These are phyloP conservation scores for Bos javanicus DNA, from an alignment of 2,113 vertebrate genomes.

Conservation along the genomic window DNA sequence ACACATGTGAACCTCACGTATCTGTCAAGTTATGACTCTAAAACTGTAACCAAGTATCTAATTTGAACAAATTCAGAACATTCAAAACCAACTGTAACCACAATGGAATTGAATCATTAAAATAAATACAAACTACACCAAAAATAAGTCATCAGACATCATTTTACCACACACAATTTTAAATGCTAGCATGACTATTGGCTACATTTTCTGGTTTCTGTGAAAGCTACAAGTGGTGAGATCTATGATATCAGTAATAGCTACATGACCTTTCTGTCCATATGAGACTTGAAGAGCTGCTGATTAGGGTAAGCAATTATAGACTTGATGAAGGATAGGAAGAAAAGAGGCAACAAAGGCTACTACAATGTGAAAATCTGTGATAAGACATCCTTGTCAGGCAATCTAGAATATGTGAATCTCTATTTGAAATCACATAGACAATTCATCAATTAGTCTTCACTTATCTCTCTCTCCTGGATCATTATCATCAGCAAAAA, in stretches of 20 bases:
- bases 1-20: neutral
- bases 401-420: neutral
- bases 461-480: neutral
- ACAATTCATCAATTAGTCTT: neutral
- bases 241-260: neutral
- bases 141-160: neutral
- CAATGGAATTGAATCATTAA: conserved; percentile 6
- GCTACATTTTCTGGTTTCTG: neutral
- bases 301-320: neutral
- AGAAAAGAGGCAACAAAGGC: neutral
- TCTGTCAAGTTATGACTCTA: neutral
- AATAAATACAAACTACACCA: neutral
- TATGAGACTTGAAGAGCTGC: neutral
- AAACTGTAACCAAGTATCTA: neutral
- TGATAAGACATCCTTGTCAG: neutral
- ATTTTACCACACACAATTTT: conserved; percentile 4
- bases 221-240: neutral
- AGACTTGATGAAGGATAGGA: neutral
- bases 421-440: neutral
- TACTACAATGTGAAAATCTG: neutral
- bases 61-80: neutral
- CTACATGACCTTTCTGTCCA: neutral
- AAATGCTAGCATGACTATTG: neutral
- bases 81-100: conserved; percentile 11
- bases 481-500: neutral